phyloP scores from a whole-genome alignment of 2,113 vertebrate genomes.

The Nesospiza acunhae region DNA sequence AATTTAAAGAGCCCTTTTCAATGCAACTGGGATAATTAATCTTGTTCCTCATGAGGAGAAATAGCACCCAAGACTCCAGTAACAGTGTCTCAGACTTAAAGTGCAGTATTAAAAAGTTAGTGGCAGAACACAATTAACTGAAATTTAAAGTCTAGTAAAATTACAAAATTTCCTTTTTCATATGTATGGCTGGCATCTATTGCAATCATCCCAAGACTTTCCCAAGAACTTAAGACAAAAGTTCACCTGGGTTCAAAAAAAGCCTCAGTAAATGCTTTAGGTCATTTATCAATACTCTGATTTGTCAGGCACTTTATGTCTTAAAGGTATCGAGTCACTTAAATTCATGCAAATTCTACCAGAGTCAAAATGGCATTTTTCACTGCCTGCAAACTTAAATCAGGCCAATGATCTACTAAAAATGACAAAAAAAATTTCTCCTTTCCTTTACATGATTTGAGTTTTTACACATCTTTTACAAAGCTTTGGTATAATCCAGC shows the following conservation, averaged over 20 bases:
- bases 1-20: not conserved
- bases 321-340: not conserved
- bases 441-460: not conserved
- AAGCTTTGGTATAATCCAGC: not conserved
- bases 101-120: not conserved
- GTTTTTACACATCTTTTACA: not conserved
- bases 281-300: not conserved
- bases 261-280: not conserved
- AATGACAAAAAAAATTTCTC: not conserved
- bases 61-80: not conserved
- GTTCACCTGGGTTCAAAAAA: not conserved
- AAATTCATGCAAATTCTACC: not conserved
- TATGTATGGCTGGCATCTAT: accelerated
- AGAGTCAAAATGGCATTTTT: not conserved
- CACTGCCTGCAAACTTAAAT: not conserved
- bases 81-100: not conserved
- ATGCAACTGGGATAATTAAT: not conserved
- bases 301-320: not conserved
- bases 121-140: not conserved
- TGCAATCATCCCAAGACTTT: not conserved
- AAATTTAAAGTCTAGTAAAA: not conserved
- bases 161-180: not conserved
- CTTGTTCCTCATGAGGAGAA: not conserved
- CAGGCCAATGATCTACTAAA: not conserved
- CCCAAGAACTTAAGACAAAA: not conserved